Evolutionary conservation across 2,113 vertebrate species (phyloP).

Genomic region (Anolis sagrei): DNA sequence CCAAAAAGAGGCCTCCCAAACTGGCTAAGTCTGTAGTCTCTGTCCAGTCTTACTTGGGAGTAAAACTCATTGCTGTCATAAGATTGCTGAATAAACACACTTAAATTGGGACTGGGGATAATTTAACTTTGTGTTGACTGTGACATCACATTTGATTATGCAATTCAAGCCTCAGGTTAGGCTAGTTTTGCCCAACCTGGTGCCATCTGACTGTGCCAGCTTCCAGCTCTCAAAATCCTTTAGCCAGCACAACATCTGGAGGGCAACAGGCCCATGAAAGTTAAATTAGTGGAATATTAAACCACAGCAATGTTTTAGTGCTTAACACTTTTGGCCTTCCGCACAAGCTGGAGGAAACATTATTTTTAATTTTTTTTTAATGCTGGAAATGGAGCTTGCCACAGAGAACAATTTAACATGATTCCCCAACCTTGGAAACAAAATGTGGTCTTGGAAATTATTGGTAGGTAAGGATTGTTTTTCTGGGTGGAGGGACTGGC

Average conservation of each 20-base stretch:
- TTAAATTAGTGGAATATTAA: slow-evolving; percentile 30
- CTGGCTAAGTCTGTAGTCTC: slow-evolving; percentile 20
- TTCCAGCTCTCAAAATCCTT: not conserved
- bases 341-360: slow-evolving; percentile 60
- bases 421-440: slow-evolving; percentile 39
- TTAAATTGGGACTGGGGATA: not conserved
- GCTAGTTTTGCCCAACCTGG: not conserved
- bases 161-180: slow-evolving; percentile 49
- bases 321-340: slow-evolving; percentile 68
- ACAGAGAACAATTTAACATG: slow-evolving; percentile 58
- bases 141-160: slow-evolving; percentile 46
- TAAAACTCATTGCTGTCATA: not conserved
- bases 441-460: slow-evolving; percentile 43
- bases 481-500: slow-evolving; percentile 46
- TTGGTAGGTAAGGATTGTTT: not conserved
- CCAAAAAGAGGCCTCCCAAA: slow-evolving; percentile 46
- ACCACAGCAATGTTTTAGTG: slow-evolving; percentile 61
- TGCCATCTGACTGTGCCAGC: not conserved
- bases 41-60: not conserved
- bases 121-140: slow-evolving; percentile 24
- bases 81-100: not conserved
- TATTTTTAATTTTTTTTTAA: slow-evolving; percentile 62
- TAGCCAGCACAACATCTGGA: not conserved
- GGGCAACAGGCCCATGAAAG: not conserved
- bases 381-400: slow-evolving; percentile 42